Percentiles rank a stretch among this genome's conserved stretches.
Conservation (phyloP, 2,888 invertebrate species). For the Lasioglossum morio region DNA sequence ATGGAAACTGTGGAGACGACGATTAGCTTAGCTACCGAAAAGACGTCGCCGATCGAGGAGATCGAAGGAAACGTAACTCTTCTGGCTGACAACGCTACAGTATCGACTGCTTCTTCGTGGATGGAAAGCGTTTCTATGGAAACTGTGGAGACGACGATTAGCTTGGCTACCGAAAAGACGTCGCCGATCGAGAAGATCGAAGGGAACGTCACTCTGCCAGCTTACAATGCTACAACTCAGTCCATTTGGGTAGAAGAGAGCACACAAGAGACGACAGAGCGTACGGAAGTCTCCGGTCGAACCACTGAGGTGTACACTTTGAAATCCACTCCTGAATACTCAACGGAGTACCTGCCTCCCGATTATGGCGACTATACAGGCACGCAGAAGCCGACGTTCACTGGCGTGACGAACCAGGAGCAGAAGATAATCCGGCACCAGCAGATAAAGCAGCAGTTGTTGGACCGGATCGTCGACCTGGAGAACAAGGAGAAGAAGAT, state of each 20-base stretch:
- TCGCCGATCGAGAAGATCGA: neutral
- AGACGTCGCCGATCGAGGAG: neutral
- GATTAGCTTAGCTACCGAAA: too few relatives aligned
- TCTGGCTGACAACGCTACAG: neutral
- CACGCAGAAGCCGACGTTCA: neutral
- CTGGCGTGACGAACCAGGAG: neutral
- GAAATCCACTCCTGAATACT: conserved; percentile 18
- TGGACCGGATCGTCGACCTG: conserved; percentile 34
- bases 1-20: neutral
- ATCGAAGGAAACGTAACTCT: neutral
- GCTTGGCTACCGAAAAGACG: neutral
- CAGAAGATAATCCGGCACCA: conserved; percentile 18
- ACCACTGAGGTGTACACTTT: conserved; percentile 52
- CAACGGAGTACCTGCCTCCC: conserved; percentile 34
- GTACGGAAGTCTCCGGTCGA: neutral
- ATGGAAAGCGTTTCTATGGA: neutral
- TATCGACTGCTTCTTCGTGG: neutral
- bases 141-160: neutral
- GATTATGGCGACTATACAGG: conserved; percentile 11
- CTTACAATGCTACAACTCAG: neutral
- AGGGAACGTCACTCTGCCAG: neutral
- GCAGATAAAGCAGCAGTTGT: conserved; percentile 24
- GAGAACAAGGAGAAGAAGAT: conserved; percentile 48
- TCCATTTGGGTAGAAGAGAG: neutral
- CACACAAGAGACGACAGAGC: neutral